A percentile compares a stretch with the other conserved stretches of the same genome.
These are phyloP conservation scores for Stenodera caucasica DNA, from an alignment of 2,888 invertebrate species.

Conservation along the genomic window DNA sequence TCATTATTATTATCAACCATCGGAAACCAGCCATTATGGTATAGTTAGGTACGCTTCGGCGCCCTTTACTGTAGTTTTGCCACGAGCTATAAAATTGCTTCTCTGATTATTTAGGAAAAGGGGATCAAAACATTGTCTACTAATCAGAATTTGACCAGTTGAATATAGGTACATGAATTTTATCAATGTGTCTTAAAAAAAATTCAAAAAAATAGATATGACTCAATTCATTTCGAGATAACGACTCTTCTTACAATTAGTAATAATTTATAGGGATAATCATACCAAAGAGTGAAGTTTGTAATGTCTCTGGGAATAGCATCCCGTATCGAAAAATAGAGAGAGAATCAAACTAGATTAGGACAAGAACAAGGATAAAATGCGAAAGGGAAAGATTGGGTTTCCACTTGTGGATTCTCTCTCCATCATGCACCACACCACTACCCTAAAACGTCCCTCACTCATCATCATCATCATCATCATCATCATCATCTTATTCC, in stretches of 20 bases:
- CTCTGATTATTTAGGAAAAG: not conserved
- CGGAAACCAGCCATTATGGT: conserved; percentile 23
- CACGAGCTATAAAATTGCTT: conserved; percentile 17
- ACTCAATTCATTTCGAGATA: not conserved
- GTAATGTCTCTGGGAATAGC: not conserved
- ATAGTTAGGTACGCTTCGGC: conserved; percentile 23
- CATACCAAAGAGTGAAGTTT: too few relatives aligned
- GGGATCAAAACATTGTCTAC: not conserved
- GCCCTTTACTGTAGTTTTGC: conserved; percentile 14
- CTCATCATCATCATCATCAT: not conserved
- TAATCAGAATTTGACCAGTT: not conserved
- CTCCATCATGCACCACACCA: not conserved
- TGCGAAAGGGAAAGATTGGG: not conserved
- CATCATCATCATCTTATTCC: not conserved
- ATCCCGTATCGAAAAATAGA: not conserved
- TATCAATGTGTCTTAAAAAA: too few relatives aligned
- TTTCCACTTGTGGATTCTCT: conserved; percentile 8
- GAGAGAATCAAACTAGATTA: not conserved
- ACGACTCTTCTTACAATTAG: not conserved
- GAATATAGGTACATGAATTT: too few relatives aligned
- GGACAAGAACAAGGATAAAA: not conserved
- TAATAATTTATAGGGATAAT: not conserved
- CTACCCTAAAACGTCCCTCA: not conserved
- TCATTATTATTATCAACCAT: conserved; percentile 5
- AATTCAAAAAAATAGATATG: too few relatives aligned